Evolutionary conservation across 2,888 invertebrate species (phyloP), one percentile per base, ranked within the genome.

Genomic region (Ferrisia virgata): DNA sequence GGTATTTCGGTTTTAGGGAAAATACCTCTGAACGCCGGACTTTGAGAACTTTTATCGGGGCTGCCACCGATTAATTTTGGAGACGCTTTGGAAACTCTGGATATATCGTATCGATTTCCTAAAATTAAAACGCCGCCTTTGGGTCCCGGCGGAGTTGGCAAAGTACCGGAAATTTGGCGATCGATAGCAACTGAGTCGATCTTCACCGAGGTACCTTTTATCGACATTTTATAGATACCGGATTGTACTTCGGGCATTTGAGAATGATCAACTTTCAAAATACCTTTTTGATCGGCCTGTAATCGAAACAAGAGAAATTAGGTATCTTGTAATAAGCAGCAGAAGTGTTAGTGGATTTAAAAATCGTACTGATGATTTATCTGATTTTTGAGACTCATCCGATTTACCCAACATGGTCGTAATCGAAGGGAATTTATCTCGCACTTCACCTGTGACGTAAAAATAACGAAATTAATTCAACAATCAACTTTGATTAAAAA

Each of bases 221-320:
- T 92, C 9, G 93, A 93, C 93, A 94, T 93, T 84, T 94, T 93
- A 87, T 94, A 94, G 53, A 94, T 86, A 31, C 87, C 87, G 8
- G 87, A 87, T 13, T 87, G 86, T 8, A 88, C 86, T 78, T 87
- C 91, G 25, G 93, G 93, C 90, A 93, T 91, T 88, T 93, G 93
- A 87, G 93, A 93, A 76, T 93, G 93, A 88, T 93, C 93, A 25
- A 94, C 93, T 88, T 93, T 92, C 85, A 94, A 93, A 82, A 94
- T 93, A 15, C 93, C 93, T 88, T 93, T 93, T 0, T 91, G 90
- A 86, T 76, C 43, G 47, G 8, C 72, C 83, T 83, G 40, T 2
- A 58, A n/a, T n/a, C n/a, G n/a, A n/a, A n/a, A n/a, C n/a, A n/a
- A n/a, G n/a, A n/a, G n/a, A n/a, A n/a, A n/a, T n/a, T n/a, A n/a